Evolutionary conservation across 2,888 invertebrate species (phyloP), one percentile per base, ranked within the genome.

Genomic region (Sussaba pulchella): DNA sequence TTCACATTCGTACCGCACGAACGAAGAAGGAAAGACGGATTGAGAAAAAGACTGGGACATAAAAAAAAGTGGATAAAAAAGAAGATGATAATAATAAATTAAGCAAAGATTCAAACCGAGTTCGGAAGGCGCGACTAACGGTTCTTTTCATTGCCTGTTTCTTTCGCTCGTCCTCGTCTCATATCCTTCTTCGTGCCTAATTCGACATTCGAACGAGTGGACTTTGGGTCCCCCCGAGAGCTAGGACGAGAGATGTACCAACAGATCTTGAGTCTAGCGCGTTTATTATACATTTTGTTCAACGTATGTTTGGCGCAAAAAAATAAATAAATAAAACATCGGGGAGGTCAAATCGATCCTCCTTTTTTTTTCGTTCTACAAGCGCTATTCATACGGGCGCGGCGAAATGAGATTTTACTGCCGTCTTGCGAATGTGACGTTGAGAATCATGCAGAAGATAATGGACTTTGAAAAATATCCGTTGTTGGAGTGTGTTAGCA

Each of bases 71-170:
- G 50, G 17, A 57, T 39, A 1, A 50, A 21, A 41, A 14, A 5
- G n/a, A 3, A 24, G 17, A 59, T 19, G 57, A 63, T 10, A 12
- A 21, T 12, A 52, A 39, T 14, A 50, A 69, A 26, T 52, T 24
- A 1, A 24, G 17, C 21, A 17, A 3, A 17, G 8, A 17, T n/a
- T 50, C 19, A 47, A 66, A 26, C 17, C 54, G 64, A 66, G 36
- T 50, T 59, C 45, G 10, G 80, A 24, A 71, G 74, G 45, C 17
- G 47, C 24, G 57, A 26, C 50, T 79, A 79, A 79, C 79, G 79
- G 79, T 71, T 71, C n/a, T n/a, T n/a, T 52, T 59, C 24, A 36
- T 57, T 43, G 26, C 17, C 24, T 26, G 43, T 26, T 17, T 26
- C 21, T 26, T 43, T 54, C 24, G 26, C 26, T 69, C 26, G 10